Evolutionary conservation across 2,888 invertebrate species (phyloP).

Genomic region (Mythimna impura): DNA sequence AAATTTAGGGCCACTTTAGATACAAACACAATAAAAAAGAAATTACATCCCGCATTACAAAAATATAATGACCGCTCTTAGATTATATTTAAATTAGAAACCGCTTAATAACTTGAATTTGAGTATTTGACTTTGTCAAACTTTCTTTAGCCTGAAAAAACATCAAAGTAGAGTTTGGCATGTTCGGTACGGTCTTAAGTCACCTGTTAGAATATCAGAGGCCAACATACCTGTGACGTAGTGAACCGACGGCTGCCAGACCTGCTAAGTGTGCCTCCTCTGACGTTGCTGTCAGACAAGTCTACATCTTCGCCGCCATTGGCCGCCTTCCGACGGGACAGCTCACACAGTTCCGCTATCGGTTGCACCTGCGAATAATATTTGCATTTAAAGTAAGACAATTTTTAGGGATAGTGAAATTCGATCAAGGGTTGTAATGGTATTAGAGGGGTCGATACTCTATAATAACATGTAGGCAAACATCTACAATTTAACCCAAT

Average conservation of each 20-base stretch:
- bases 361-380: conserved; percentile 94
- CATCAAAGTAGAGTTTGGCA: too few relatives aligned
- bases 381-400: conserved; percentile 23
- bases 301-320: conserved; percentile 92
- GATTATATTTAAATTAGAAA: neutral
- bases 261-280: conserved; percentile 94
- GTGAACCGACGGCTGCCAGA: conserved; percentile 95
- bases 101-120: too few relatives aligned
- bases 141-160: neutral
- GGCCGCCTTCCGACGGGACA: conserved; percentile 93
- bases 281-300: conserved; percentile 91
- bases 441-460: neutral
- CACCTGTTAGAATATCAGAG: neutral
- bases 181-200: neutral
- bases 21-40: neutral
- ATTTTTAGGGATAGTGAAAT: conserved; percentile 1
- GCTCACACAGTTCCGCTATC: conserved; percentile 97
- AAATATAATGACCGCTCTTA: neutral
- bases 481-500: neutral
- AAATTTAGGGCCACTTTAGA: neutral
- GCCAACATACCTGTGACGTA: conserved; percentile 89
- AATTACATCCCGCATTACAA: neutral
- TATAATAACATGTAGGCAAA: neutral
- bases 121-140: too few relatives aligned
- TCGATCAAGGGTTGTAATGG: neutral